Base-by-base conservation (phyloP, 2,113 vertebrate genomes). In the Oplegnathus fasciatus region DNA sequence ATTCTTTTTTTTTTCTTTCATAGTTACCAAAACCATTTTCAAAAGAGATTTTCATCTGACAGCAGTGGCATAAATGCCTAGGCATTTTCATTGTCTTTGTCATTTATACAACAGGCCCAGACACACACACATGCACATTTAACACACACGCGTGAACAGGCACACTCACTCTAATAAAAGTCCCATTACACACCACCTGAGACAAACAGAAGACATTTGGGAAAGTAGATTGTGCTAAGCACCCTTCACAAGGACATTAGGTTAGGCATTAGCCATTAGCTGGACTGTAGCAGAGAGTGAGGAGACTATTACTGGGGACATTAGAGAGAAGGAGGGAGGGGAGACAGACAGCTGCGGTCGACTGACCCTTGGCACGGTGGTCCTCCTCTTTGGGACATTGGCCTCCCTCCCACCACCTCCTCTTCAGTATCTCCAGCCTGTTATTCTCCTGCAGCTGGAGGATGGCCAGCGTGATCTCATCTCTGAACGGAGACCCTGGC, bases 371-470 rank as follows among this genome's bases (percentile, higher is more conserved):
- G 80, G 97, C 97, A 24, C 97, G 94, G 82, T 97, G 97, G 80
- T 98, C 97, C 88, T 97, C 97, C 83, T 98, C 97, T 93, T 97
- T 97, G 34, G 97, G 97, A 90, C 97, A 98, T 75, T 97, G 96
- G 55, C 97, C 95, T n/a, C 97, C 97, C 80, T 98, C 97, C 97
- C 97, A 98, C 97, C 97, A 98, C 75, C 97, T 96, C 86, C 97
- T 96, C 94, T 98, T 98, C 89, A 98, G 95, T 90, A 98, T 98
- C 90, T 98, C 97, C 92, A 98, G 92, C 44, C 97, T 95, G 95
- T 98, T 98, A 92, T 97, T 98, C 92, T 98, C 97, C 92, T 98
- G 97, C 80, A 98, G 96, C 93, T 98, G 97, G 79, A 98, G 95
- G 88, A 98, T 97, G 65, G 97, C 97, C 93, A 98, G 92, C 0